These are phyloP conservation scores for Nycticorax nycticorax DNA, from an alignment of 2,113 vertebrate genomes.

Conservation along the genomic window DNA sequence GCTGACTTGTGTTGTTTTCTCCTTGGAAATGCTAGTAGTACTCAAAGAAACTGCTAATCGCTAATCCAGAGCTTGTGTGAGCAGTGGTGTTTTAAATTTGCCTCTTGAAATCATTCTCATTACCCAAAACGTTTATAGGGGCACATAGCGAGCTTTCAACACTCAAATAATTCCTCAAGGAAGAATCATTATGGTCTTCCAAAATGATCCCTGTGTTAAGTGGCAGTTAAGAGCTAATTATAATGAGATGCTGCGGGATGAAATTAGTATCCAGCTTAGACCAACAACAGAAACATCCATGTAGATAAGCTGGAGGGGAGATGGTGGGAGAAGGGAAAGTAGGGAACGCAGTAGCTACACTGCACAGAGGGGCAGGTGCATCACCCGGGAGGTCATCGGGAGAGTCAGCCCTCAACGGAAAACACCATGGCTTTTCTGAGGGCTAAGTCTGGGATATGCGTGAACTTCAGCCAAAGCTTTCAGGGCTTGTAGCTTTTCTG, in stretches of 20 bases:
- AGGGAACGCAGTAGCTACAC: not conserved
- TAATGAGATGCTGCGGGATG: not conserved
- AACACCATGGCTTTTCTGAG: not conserved
- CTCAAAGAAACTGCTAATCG: not conserved
- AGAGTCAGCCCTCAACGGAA: not conserved
- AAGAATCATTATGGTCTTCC: conserved; percentile 8
- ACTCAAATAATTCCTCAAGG: not conserved
- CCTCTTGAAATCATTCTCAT: not conserved
- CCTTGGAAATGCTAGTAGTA: not conserved
- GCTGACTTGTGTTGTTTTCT: not conserved
- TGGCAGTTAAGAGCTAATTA: conserved; percentile 36
- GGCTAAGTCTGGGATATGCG: not conserved
- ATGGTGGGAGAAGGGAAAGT: not conserved
- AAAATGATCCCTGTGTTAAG: conserved; percentile 1
- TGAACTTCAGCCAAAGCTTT: not conserved
- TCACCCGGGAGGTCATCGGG: not conserved
- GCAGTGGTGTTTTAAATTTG: not conserved
- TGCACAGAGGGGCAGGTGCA: not conserved
- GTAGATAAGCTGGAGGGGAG: not conserved
- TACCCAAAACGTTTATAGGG: not conserved
- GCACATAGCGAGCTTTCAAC: not conserved
- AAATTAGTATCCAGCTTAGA: conserved; percentile 14
- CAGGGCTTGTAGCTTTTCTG: not conserved
- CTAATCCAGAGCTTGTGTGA: not conserved
- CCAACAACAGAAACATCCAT: not conserved